A percentile compares a stretch with the other conserved stretches of the same genome.
Evolutionary conservation across 2,797 vertebrate species (phyloP).

Genomic region (Gymnoscopelus braueri): DNA sequence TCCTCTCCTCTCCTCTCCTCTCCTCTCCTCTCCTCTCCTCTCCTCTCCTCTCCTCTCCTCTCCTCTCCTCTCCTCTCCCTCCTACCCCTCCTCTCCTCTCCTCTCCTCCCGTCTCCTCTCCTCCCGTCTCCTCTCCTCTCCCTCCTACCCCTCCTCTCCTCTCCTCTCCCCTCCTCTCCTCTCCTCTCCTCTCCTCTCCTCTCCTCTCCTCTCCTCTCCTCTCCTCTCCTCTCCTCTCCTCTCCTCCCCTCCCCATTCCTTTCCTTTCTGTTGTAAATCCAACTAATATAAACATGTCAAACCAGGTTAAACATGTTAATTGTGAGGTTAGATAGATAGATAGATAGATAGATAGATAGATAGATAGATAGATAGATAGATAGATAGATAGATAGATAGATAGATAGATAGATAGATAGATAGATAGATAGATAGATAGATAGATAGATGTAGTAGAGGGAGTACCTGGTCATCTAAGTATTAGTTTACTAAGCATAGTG

Average conservation of each 20-base stretch:
- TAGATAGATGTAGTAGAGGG: too few relatives aligned
- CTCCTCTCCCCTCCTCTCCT: not conserved
- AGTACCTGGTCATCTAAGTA: too few relatives aligned
- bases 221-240: not conserved
- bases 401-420: too few relatives aligned
- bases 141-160: not conserved
- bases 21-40: not conserved
- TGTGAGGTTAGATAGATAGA: too few relatives aligned
- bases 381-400: too few relatives aligned
- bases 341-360: too few relatives aligned
- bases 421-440: too few relatives aligned
- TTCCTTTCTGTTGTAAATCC: too few relatives aligned
- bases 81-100: not conserved
- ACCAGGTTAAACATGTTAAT: too few relatives aligned
- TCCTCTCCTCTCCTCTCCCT: not conserved
- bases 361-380: too few relatives aligned
- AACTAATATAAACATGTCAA: too few relatives aligned
- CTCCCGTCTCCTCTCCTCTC: not conserved
- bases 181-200: not conserved
- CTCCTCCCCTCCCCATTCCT: not conserved
- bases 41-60: not conserved
- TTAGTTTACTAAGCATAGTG: too few relatives aligned
- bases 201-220: slow-evolving; percentile 1
- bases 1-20: not conserved
- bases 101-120: not conserved